Conservation (phyloP, 2,113 vertebrate species). For the Balaenoptera acutorostrata region DNA sequence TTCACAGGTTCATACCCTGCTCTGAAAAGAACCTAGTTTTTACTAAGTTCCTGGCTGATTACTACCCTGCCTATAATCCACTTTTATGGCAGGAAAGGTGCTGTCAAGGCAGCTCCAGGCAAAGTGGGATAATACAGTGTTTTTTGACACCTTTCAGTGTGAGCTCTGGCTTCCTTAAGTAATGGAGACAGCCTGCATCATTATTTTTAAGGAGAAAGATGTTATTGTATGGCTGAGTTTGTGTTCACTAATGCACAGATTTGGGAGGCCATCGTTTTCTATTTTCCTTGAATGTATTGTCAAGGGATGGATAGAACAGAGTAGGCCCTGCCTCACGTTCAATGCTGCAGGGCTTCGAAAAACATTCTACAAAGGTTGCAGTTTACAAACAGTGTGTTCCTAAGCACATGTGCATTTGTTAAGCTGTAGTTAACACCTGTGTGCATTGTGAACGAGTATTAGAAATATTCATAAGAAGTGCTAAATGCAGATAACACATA, state of each 20-base stretch:
- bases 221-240: slow-evolving; percentile 62
- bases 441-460: neutral
- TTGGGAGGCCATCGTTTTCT: slow-evolving; percentile 62
- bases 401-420: neutral
- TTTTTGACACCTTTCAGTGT: slow-evolving; percentile 66
- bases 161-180: slow-evolving; percentile 59
- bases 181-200: slow-evolving; percentile 61
- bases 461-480: slow-evolving; percentile 40
- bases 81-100: slow-evolving; percentile 66
- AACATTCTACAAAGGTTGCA: neutral
- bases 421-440: slow-evolving; percentile 13
- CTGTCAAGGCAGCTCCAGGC: slow-evolving; percentile 68
- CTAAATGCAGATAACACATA: neutral
- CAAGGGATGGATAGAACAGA: slow-evolving; percentile 11
- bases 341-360: neutral
- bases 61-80: slow-evolving; percentile 59
- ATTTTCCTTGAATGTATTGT: slow-evolving; percentile 39
- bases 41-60: slow-evolving; percentile 64
- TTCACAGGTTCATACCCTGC: slow-evolving; percentile 47
- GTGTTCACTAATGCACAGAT: slow-evolving; percentile 65
- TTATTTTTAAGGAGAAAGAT: slow-evolving; percentile 73
- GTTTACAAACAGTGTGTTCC: slow-evolving; percentile 7
- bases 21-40: slow-evolving; percentile 59
- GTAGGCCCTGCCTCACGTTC: neutral
- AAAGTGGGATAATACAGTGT: slow-evolving; percentile 50